These are phyloP conservation scores for Argya squamiceps DNA, from an alignment of 2,797 vertebrate genomes.

Conservation along the genomic window DNA sequence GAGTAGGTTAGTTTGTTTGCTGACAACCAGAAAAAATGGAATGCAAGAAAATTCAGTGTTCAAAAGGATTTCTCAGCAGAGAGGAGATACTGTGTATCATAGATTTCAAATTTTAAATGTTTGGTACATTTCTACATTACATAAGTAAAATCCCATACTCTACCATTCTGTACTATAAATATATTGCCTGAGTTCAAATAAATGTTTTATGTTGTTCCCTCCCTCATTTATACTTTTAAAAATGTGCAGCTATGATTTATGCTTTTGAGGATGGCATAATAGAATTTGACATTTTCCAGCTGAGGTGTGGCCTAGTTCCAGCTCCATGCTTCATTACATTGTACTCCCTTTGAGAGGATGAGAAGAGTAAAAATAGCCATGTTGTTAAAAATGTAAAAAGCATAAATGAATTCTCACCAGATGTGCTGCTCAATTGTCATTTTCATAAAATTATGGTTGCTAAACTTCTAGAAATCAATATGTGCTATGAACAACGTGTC, in stretches of 20 bases:
- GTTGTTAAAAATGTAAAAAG: slow-evolving; percentile 79
- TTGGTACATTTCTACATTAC: neutral
- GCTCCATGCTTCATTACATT: slow-evolving; percentile 78
- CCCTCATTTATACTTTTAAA: slow-evolving; percentile 35
- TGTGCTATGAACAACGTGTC: rapidly evolving
- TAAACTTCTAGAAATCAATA: slow-evolving; percentile 41
- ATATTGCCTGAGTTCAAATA: neutral
- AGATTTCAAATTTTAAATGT: neutral
- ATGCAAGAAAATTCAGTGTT: neutral
- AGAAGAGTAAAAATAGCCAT: slow-evolving; percentile 80
- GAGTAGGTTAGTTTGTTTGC: neutral
- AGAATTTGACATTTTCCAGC: slow-evolving; percentile 84
- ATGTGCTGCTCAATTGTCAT: slow-evolving; percentile 72
- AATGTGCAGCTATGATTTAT: slow-evolving; percentile 73
- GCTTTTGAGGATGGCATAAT: slow-evolving; percentile 76
- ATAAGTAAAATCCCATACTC: neutral
- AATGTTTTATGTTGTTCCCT: slow-evolving; percentile 11
- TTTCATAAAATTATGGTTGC: slow-evolving; percentile 59
- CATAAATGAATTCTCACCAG: slow-evolving; percentile 76
- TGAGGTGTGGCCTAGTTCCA: slow-evolving; percentile 82
- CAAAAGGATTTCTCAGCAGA: neutral
- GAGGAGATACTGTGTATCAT: neutral
- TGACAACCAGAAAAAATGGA: neutral
- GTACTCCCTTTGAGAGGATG: slow-evolving; percentile 75
- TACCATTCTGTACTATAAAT: neutral